Evolutionary conservation across 2,888 invertebrate genomes (phyloP), one percentile per base, ranked within the genome.

Genomic region (Drosophila emarginata): DNA sequence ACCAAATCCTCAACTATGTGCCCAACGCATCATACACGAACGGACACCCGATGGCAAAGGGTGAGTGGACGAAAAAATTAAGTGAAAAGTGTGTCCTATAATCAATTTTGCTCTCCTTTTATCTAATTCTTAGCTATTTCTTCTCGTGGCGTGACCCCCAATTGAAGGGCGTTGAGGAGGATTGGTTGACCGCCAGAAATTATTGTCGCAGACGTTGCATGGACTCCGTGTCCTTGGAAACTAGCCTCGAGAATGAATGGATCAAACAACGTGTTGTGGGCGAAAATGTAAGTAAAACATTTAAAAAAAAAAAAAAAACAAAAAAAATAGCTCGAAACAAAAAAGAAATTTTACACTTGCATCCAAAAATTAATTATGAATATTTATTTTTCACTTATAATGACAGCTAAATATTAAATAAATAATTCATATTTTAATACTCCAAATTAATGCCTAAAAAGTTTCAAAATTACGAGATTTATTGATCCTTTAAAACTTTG

Each of bases 201-300:
- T 96, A 94, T 92, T 97, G 97, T 92, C 94, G 97, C 72, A 95
- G 96, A 92, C 95, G 96, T 67, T 97, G 97, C 92, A 97, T 97
- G 97, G 97, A 97, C 91, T 94, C 96, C 57, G 95, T 97, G 53
- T 96, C 96, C 2, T 91, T 97, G 84, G 97, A 97, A 92, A 96
- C 96, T 62, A 95, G 95, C 78, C 94, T 95, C 63, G 97, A 97
- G 91, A 97, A 97, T 89, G 96, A 97, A 91, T 97, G 96, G 95
- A 94, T 97, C 89, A 97, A 97, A 91, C 94, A 94, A 69, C 94
- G 95, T 78, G 93, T 97, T 78, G 94, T 95, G 2, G 94, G 95
- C 80, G 95, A 95, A 88, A 95, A 95, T 93, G 97, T 96, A 93
- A 93, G 92, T 89, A 37, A 1, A 54, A 37, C 7, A 59, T 18